phyloP scores from a whole-genome alignment of 2,797 vertebrate species.

The Valencia hispanica region DNA sequence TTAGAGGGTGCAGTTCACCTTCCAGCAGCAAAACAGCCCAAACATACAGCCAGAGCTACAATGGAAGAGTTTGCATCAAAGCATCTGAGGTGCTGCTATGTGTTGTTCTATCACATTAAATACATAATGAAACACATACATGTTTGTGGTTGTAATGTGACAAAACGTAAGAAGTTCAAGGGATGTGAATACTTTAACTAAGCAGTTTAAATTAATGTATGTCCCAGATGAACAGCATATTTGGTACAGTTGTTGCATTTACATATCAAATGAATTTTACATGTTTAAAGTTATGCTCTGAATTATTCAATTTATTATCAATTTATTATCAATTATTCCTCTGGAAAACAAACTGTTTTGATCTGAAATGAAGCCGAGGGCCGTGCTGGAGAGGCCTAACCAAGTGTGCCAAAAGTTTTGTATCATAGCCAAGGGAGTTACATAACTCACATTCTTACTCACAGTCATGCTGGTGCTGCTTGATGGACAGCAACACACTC shows the following conservation, averaged over 20 bases:
- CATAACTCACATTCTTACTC: slow-evolving; percentile 45
- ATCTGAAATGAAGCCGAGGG: slow-evolving; percentile 24
- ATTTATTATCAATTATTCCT: no score
- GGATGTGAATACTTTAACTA: not conserved
- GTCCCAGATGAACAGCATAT: not conserved
- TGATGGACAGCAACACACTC: slow-evolving; percentile 66
- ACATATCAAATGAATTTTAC: not conserved
- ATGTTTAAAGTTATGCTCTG: not conserved
- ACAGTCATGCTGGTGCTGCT: slow-evolving; percentile 37
- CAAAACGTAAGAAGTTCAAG: not conserved
- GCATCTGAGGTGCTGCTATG: no score
- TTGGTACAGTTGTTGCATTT: no score
- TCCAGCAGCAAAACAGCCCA: no score
- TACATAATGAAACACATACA: not conserved
- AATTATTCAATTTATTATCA: not conserved
- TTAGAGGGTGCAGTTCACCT: no score
- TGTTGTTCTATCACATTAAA: no score
- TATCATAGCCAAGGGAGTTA: slow-evolving; percentile 31
- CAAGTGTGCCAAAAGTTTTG: slow-evolving; percentile 27
- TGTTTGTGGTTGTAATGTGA: not conserved
- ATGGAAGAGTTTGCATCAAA: no score
- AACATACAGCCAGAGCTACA: no score
- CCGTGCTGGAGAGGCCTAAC: slow-evolving; percentile 8
- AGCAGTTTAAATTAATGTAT: not conserved
- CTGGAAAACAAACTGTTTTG: slow-evolving; percentile 11